phyloP scores from a whole-genome alignment of 2,113 vertebrate genomes.

The Phylloscopus trochiloides region DNA sequence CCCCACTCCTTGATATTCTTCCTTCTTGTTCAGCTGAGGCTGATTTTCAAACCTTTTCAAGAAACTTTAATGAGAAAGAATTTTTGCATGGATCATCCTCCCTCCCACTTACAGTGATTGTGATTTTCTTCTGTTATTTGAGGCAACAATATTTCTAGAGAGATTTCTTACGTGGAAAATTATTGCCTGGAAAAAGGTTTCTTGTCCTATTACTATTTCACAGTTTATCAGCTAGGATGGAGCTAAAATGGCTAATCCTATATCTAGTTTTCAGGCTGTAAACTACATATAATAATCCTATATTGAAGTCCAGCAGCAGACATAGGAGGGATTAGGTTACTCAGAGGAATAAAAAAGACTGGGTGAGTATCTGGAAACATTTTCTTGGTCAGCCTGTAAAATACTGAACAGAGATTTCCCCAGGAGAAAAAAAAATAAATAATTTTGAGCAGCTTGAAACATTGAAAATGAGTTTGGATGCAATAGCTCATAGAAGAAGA shows the following conservation, averaged over 20 bases:
- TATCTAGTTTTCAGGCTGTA: not conserved
- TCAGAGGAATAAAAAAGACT: not conserved
- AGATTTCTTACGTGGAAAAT: not conserved
- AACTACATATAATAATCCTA: not conserved
- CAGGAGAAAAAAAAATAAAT: not conserved
- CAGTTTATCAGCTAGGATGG: not conserved
- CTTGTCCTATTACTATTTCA: not conserved
- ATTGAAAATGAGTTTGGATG: not conserved
- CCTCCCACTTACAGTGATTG: not conserved
- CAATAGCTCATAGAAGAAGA: not conserved
- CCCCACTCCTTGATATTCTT: not conserved
- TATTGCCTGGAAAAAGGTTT: not conserved
- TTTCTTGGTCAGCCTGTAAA: not conserved
- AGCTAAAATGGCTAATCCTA: not conserved
- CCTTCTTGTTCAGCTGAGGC: not conserved
- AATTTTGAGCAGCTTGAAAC: not conserved
- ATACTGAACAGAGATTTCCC: not conserved
- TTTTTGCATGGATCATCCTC: not conserved
- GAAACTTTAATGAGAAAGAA: not conserved
- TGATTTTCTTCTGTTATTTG: not conserved
- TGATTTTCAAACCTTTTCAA: not conserved
- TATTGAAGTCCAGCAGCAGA: conserved; percentile 15
- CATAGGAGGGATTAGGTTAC: not conserved
- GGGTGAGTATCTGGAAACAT: not conserved
- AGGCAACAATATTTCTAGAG: not conserved